Percentiles rank a stretch among this genome's conserved stretches.
Evolutionary conservation across 2,113 vertebrate species (phyloP).

Genomic region (Grantiella picta): DNA sequence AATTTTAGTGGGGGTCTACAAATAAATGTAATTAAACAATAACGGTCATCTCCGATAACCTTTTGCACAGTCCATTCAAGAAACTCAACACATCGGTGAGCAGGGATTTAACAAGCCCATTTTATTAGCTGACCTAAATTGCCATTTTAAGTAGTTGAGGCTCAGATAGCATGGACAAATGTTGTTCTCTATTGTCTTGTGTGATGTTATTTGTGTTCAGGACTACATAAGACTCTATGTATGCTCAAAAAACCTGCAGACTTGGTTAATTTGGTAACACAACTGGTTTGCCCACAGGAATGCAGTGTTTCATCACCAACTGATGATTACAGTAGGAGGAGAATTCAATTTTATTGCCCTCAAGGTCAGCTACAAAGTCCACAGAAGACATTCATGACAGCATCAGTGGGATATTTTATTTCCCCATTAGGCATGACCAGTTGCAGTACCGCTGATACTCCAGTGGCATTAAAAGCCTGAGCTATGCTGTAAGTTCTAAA

Average conservation of each 20-base stretch:
- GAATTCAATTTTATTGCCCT: neutral
- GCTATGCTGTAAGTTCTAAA: neutral
- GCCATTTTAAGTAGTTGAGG: neutral
- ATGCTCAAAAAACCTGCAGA: neutral
- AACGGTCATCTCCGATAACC: neutral
- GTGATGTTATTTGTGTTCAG: neutral
- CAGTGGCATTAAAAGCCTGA: neutral
- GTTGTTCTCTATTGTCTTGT: neutral
- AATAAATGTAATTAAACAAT: neutral
- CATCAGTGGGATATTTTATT: neutral
- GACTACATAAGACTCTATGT: fast-evolving
- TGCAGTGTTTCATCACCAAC: neutral
- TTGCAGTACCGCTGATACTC: neutral
- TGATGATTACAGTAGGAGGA: neutral
- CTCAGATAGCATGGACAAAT: neutral
- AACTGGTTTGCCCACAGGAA: neutral
- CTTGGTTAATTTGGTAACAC: neutral
- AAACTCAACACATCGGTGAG: neutral
- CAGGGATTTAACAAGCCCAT: neutral
- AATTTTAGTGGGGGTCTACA: neutral
- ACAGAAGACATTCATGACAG: neutral
- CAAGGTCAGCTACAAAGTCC: neutral
- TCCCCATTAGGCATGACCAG: neutral
- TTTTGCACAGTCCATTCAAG: neutral
- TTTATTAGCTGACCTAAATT: neutral